Evolutionary conservation across 2,797 vertebrate genomes (phyloP).

Genomic region (Cephalopachus bancanus): DNA sequence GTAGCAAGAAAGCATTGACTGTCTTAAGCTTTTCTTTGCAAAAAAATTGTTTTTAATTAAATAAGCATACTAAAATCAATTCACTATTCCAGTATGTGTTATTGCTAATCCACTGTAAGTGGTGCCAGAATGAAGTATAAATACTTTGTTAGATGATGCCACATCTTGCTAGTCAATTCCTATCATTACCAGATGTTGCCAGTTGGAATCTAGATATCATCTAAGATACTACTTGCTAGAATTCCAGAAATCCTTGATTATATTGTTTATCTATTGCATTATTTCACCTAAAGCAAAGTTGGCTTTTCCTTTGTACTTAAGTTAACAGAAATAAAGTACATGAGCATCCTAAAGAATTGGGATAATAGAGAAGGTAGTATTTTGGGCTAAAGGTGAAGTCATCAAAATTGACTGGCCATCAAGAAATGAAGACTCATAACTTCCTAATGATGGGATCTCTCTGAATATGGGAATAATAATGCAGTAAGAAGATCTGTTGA

Average conservation of each 20-base stretch:
- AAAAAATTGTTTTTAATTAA: neutral
- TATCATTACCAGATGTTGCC: neutral
- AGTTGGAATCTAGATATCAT: neutral
- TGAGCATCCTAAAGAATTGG: neutral
- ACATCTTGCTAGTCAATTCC: neutral
- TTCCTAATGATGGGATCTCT: neutral
- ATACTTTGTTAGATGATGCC: neutral
- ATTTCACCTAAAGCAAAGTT: neutral
- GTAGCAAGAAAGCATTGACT: neutral
- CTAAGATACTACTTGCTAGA: neutral
- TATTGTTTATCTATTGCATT: neutral
- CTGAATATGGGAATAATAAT: neutral
- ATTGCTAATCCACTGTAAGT: neutral
- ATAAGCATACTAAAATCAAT: neutral
- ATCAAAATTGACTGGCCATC: neutral
- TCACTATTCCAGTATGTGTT: neutral
- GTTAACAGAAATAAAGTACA: conserved; percentile 12
- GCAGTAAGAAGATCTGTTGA: neutral
- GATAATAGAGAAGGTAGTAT: neutral
- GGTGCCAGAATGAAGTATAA: neutral
- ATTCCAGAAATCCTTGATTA: neutral
- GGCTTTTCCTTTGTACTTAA: conserved; percentile 44
- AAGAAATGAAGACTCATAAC: neutral
- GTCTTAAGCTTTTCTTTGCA: neutral
- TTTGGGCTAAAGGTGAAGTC: neutral